Evolutionary conservation across 2,888 invertebrate species (phyloP).

Genomic region (Peribatodes rhomboidaria): DNA sequence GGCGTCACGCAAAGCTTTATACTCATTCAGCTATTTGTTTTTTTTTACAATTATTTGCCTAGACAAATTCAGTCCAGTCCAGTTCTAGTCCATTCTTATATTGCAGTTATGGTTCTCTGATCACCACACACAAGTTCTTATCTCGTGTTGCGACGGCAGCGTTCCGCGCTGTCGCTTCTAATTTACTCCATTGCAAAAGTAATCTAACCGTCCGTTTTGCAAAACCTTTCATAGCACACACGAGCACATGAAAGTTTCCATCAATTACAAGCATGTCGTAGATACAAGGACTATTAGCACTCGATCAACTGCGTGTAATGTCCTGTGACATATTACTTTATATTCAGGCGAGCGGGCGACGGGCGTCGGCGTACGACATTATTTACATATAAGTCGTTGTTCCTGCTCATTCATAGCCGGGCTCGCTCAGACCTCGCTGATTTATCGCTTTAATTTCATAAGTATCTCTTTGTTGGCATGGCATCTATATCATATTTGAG

Average conservation of each 20-base stretch:
- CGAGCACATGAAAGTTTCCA: slow-evolving; percentile 34
- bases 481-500: slow-evolving; percentile 77
- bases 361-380: slow-evolving; percentile 72
- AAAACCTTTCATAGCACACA: slow-evolving; percentile 53
- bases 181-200: slow-evolving; percentile 70
- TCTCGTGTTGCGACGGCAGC: slow-evolving; percentile 64
- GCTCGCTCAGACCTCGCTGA: slow-evolving; percentile 71
- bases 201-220: slow-evolving; percentile 70
- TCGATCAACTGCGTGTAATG: slow-evolving; percentile 67
- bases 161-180: slow-evolving; percentile 73
- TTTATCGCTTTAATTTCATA: slow-evolving; percentile 86
- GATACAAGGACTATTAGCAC: slow-evolving; percentile 60
- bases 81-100: slow-evolving; percentile 1
- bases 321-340: slow-evolving; percentile 76
- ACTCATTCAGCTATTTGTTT: neutral
- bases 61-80: neutral
- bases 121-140: slow-evolving; percentile 61
- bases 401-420: slow-evolving; percentile 79
- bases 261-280: slow-evolving; percentile 38
- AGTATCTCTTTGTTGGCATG: slow-evolving; percentile 83
- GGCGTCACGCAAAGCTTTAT: neutral
- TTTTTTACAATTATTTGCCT: neutral
- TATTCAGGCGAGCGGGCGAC: slow-evolving; percentile 69
- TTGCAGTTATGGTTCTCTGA: slow-evolving; percentile 56
- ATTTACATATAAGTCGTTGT: slow-evolving; percentile 84